These are phyloP conservation scores for Siderastrea radians DNA, from an alignment of 92 coral and sea anemone species.

Conservation along the genomic window DNA sequence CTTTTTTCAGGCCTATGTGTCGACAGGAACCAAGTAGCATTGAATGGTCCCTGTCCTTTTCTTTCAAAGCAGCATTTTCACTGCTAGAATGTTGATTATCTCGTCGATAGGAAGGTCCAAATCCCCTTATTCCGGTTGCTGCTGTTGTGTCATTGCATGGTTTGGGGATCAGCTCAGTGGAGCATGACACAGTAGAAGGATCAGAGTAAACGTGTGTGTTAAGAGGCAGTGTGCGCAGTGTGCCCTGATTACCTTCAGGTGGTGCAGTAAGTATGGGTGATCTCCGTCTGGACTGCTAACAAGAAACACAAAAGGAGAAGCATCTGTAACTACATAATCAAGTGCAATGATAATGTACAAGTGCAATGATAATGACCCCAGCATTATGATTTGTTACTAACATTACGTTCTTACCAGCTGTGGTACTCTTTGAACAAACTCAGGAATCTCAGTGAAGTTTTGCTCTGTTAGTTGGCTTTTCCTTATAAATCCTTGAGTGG, in stretches of 20 bases:
- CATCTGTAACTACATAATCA: neutral
- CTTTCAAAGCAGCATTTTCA: neutral
- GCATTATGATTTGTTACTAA: neutral
- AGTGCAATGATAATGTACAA: neutral
- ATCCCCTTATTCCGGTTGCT: neutral
- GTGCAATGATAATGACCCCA: neutral
- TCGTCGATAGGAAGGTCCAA: neutral
- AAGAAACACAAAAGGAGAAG: neutral
- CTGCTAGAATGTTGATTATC: neutral
- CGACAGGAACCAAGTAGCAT: slow-evolving; percentile 4
- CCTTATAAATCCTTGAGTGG: slow-evolving; percentile 18
- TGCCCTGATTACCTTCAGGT: neutral
- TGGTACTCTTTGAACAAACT: slow-evolving; percentile 37
- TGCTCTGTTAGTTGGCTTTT: slow-evolving; percentile 4
- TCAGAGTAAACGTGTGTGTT: neutral
- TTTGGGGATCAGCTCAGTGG: neutral
- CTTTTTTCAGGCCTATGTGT: slow-evolving; percentile 32
- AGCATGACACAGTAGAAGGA: neutral
- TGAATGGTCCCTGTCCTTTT: neutral
- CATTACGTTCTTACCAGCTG: slow-evolving; percentile 15
- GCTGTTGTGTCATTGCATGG: neutral
- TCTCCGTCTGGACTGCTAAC: slow-evolving; percentile 9
- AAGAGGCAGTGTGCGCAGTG: neutral
- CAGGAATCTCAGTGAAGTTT: neutral
- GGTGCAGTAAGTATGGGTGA: slow-evolving; percentile 30